Base-by-base conservation (phyloP, 1,140 invertebrate genomes). In the Battus philenor region DNA sequence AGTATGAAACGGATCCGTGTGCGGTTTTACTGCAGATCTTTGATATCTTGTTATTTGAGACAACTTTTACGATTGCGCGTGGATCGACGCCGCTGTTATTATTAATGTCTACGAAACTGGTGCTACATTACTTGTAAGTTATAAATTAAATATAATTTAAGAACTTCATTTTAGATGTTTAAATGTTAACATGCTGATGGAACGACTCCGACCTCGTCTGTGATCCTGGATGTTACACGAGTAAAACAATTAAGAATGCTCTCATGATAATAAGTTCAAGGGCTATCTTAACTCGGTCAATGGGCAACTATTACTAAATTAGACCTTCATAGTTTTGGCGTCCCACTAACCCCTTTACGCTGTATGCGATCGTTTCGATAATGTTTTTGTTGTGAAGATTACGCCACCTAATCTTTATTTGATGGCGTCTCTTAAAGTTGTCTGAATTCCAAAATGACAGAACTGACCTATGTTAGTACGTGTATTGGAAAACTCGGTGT, bases 311-410 rank as follows among this genome's bases (percentile, higher is more conserved):
- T 65, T 64, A 61, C 60, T 60, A 64, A 39, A 44, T 53, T 46
- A 39, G 59, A 43, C 57, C 46, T 52, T 65, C 49, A 34, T 56
- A 54, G 47, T 57, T 63, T 79, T 82, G 75, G 77, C 76, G 69
- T 56, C 47, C 71, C 51, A 72, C 50, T 82, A 73, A 82, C 75
- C 75, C 47, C 60, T 39, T 70, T 73, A 31, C 7, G 32, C 26
- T 7, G 38, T 47, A 31, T 24, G 32, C 27, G 12, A 30, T 6
- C n/a, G 6, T 11, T 22, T 30, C 39, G 38, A 34, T 49, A 29
- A 12, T 30, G 16, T 44, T 39, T 39, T 32, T 32, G 8, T 16
- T 9, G 7, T 6, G 11, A 13, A 41, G 38, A 29, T 41, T 26
- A 41, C 26, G 38, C 24, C 5, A 26, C 38, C 9, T 41, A 29